These are phyloP conservation scores for Plusia festucae DNA, from an alignment of 2,888 invertebrate genomes.

Conservation along the genomic window DNA sequence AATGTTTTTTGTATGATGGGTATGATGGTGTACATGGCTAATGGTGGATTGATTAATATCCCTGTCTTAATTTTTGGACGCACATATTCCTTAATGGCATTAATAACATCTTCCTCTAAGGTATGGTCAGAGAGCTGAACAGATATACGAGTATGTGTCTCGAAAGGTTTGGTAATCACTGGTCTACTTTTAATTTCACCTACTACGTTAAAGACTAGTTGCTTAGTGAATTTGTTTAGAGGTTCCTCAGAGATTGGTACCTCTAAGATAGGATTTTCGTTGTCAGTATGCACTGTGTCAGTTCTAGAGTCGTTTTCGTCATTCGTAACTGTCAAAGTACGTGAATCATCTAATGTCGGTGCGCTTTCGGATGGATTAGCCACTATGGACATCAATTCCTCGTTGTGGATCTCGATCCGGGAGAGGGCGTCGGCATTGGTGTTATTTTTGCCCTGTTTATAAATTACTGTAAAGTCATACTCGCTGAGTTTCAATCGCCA, in stretches of 20 bases:
- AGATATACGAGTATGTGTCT: slow-evolving; percentile 16
- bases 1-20: slow-evolving; percentile 51
- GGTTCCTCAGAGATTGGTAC: slow-evolving; percentile 21
- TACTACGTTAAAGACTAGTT: slow-evolving; percentile 11
- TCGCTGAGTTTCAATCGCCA: slow-evolving; percentile 13
- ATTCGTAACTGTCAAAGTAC: slow-evolving; percentile 3
- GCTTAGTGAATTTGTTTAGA: slow-evolving; percentile 19
- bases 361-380: slow-evolving; percentile 8
- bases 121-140: slow-evolving; percentile 47
- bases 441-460: slow-evolving; percentile 14
- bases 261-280: slow-evolving; percentile 16
- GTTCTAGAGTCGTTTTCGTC: no score
- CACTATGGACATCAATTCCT: slow-evolving; percentile 12
- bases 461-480: slow-evolving; percentile 5
- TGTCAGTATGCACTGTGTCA: background rate
- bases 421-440: slow-evolving; percentile 14
- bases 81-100: slow-evolving; percentile 56
- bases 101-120: slow-evolving; percentile 48
- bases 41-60: slow-evolving; percentile 42
- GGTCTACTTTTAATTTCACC: slow-evolving; percentile 18
- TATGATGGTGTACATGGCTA: slow-evolving; percentile 42
- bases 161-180: slow-evolving; percentile 14
- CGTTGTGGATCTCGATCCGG: slow-evolving; percentile 14
- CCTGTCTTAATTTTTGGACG: slow-evolving; percentile 55
- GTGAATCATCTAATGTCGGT: background rate